Base-by-base conservation (phyloP, 2,888 invertebrate species). In the Microchrysa polita region DNA sequence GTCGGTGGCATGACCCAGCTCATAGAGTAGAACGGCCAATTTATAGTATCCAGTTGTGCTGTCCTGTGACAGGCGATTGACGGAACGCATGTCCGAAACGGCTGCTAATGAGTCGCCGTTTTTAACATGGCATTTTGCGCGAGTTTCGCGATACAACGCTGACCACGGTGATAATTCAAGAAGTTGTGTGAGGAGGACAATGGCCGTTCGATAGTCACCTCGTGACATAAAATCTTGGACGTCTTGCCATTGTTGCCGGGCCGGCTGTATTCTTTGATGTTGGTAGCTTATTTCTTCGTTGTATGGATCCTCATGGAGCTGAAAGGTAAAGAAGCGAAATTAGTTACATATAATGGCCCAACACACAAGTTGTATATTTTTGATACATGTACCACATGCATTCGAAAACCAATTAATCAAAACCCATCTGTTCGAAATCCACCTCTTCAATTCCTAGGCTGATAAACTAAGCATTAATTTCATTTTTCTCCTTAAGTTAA, bases 161-260 rank as follows among this genome's bases (percentile, higher is more conserved):
- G 96, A 90, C 98, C 98, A 98, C 1, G 98, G 97, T 80, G 96
- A 94, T 23, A 88, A 86, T 83, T 96, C 95, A 42, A 97, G 88
- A 10, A 90, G 82, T 79, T 87, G 87, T 5, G 89, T 87, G n/a
- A 94, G 82, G 61, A 89, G 81, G 60, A 87, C 85, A 78, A 95
- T 90, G 1, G 93, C 91, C 74, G 87, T 85, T 1, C 80, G 76
- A 77, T 87, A 86, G 77, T 89, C 86, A 79, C 88, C 87, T 84
- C 88, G 81, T 81, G 87, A 77, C 86, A 88, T 77, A 87, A 90
- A 81, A 88, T 89, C 87, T 78, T 93, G 89, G 0, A 91, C 91
- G 73, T 88, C 81, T 71, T 88, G 84, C 81, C 93, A 89, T 78
- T 89, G 88, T 75, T 90, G 88, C 78, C 87, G 87, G 7, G 92